phyloP scores from a whole-genome alignment of 2,797 vertebrate genomes.

The Pteropus rufus region DNA sequence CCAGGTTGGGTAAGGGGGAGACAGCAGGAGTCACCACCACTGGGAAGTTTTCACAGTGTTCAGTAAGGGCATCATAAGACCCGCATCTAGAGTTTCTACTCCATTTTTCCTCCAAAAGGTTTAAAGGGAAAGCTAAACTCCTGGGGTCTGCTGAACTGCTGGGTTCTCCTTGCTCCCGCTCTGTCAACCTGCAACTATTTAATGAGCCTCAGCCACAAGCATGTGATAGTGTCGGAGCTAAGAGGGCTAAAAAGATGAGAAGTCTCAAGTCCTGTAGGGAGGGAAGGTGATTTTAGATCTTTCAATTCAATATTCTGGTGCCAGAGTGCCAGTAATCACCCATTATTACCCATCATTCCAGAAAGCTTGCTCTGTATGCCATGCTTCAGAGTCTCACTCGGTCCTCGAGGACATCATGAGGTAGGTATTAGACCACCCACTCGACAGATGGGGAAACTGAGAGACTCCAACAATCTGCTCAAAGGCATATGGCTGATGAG shows the following conservation, averaged over 20 bases:
- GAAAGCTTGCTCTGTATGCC: neutral
- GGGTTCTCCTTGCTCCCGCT: neutral
- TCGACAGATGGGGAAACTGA: neutral
- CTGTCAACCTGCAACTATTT: neutral
- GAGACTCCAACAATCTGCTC: neutral
- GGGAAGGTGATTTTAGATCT: neutral
- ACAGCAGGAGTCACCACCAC: neutral
- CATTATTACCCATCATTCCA: neutral
- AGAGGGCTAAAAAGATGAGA: neutral
- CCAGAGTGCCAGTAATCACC: neutral
- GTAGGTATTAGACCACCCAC: neutral
- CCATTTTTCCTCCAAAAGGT: neutral
- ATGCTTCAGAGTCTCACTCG: neutral
- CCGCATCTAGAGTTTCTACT: neutral
- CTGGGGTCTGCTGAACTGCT: neutral
- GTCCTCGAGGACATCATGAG: neutral
- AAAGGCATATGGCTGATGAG: neutral
- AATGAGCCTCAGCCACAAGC: neutral
- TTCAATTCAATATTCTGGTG: neutral
- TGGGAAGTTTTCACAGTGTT: neutral
- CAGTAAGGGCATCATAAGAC: constrained; percentile 1
- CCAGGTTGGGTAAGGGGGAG: neutral
- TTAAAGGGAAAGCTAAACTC: constrained; percentile 39
- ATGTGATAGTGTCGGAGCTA: neutral
- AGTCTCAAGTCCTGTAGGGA: neutral